These are phyloP conservation scores for Kudoa iwatai DNA, from an alignment of 30 jellyfish, hydroid and myxozoan genomes.

Conservation along the genomic window DNA sequence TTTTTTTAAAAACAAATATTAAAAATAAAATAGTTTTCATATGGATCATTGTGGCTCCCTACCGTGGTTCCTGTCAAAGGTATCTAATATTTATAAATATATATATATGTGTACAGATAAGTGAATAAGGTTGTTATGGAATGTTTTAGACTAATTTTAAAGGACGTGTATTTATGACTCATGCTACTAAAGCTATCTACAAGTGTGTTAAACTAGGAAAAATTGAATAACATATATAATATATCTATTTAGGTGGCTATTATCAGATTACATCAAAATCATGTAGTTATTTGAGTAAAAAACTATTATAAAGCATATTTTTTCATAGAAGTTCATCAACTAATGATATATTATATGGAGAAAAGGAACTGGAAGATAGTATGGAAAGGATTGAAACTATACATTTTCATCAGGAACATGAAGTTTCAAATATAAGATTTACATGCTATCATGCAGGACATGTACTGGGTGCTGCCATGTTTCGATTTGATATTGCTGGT, in stretches of 20 bases:
- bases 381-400: slow-evolving; percentile 72
- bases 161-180: slow-evolving; percentile 96
- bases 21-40: slow-evolving; percentile 16
- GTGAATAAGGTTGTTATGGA: neutral
- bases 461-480: slow-evolving; percentile 97
- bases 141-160: slow-evolving; percentile 42
- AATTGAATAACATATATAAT: too few relatives aligned
- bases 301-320: neutral
- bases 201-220: slow-evolving; percentile 18
- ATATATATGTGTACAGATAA: neutral
- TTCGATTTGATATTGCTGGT: slow-evolving; percentile 89
- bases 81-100: slow-evolving; percentile 1
- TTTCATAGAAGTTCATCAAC: slow-evolving; percentile 29
- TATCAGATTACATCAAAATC: slow-evolving; percentile 76
- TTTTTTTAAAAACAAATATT: too few relatives aligned
- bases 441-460: slow-evolving; percentile 97
- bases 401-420: slow-evolving; percentile 86
- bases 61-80: slow-evolving; percentile 93
- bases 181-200: slow-evolving; percentile 89
- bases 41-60: slow-evolving; percentile 90
- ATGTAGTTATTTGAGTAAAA: slow-evolving; percentile 4
- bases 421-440: slow-evolving; percentile 59
- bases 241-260: slow-evolving; percentile 35
- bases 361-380: slow-evolving; percentile 54
- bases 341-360: slow-evolving; percentile 60